Evolutionary conservation across 2,888 invertebrate genomes (phyloP).

Genomic region (Cantharis flavilabris): DNA sequence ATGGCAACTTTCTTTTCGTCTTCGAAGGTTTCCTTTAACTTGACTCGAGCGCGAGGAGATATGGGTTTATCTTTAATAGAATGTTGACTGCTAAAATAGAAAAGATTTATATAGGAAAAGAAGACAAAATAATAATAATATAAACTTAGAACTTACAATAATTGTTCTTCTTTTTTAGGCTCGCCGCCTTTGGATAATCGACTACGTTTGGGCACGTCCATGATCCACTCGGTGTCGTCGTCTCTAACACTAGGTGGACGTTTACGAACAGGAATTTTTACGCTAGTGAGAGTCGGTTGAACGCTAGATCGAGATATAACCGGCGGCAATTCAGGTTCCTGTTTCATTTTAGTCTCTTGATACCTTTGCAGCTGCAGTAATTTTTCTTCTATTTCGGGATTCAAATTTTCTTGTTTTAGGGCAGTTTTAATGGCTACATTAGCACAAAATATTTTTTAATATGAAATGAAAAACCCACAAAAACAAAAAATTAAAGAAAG

Average conservation of each 20-base stretch:
- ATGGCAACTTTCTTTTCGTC: conserved; percentile 62
- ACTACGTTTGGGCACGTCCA: conserved; percentile 56
- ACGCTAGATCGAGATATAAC: conserved; percentile 28
- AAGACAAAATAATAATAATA: not conserved
- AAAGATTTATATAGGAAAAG: not conserved
- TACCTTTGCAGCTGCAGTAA: conserved; percentile 84
- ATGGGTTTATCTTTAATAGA: conserved; percentile 45
- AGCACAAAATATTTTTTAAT: conserved; percentile 16
- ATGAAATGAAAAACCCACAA: conserved; percentile 20
- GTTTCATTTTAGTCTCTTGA: conserved; percentile 79
- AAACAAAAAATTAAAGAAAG: conserved; percentile 3
- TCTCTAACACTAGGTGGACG: conserved; percentile 47
- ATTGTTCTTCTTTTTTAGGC: conserved; percentile 46
- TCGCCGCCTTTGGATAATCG: conserved; percentile 44
- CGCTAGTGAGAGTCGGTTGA: conserved; percentile 42
- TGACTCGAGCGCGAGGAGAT: conserved; percentile 48
- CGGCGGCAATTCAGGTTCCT: conserved; percentile 55
- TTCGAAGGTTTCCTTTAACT: conserved; percentile 55
- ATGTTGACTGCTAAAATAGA: conserved; percentile 13
- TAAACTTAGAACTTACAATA: conserved; percentile 44
- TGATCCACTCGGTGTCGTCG: conserved; percentile 55
- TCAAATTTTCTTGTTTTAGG: conserved; percentile 87
- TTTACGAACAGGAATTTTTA: conserved; percentile 43
- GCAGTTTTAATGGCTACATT: conserved; percentile 86
- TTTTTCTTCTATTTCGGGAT: conserved; percentile 92